A percentile compares a stretch with the other conserved stretches of the same genome.
Evolutionary conservation across 2,113 vertebrate genomes (phyloP).

Genomic region (Plotosus lineatus): DNA sequence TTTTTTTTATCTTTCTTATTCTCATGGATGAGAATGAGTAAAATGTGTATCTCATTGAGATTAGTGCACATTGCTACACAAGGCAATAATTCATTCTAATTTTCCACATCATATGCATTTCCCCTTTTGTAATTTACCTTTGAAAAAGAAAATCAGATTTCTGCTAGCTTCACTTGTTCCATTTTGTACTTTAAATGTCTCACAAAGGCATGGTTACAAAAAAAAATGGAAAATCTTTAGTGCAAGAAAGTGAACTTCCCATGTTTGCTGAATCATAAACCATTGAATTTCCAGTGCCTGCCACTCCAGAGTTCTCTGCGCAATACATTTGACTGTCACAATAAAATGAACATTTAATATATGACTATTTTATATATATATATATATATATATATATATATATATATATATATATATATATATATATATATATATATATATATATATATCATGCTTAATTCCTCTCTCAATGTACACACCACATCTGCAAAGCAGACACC

Average conservation of each 20-base stretch:
- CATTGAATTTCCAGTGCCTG: constrained; percentile 73
- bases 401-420: constrained; percentile 59
- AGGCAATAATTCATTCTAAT: constrained; percentile 93
- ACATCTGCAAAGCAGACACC: constrained; percentile 72
- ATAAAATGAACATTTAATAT: constrained; percentile 65
- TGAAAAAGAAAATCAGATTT: constrained; percentile 77
- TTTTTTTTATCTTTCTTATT: constrained; percentile 90
- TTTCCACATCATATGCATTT: constrained; percentile 85
- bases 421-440: constrained; percentile 59
- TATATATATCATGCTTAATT: constrained; percentile 73
- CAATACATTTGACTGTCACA: constrained; percentile 66
- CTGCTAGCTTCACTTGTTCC: constrained; percentile 86
- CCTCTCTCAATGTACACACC: constrained; percentile 71
- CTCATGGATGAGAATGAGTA: constrained; percentile 99
- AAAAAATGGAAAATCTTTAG: constrained; percentile 81
- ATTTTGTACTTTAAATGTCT: constrained; percentile 92
- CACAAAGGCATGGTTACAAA: constrained; percentile 92
- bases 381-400: constrained; percentile 56
- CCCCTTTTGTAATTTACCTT: constrained; percentile 78
- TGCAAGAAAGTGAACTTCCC: constrained; percentile 93
- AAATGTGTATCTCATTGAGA: constrained; percentile 99
- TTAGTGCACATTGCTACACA: constrained; percentile 99
- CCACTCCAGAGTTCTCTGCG: constrained; percentile 67
- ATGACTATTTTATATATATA: constrained; percentile 52
- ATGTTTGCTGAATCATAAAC: constrained; percentile 82